phyloP scores from a whole-genome alignment of 2,797 vertebrate genomes.

The Falco cherrug region DNA sequence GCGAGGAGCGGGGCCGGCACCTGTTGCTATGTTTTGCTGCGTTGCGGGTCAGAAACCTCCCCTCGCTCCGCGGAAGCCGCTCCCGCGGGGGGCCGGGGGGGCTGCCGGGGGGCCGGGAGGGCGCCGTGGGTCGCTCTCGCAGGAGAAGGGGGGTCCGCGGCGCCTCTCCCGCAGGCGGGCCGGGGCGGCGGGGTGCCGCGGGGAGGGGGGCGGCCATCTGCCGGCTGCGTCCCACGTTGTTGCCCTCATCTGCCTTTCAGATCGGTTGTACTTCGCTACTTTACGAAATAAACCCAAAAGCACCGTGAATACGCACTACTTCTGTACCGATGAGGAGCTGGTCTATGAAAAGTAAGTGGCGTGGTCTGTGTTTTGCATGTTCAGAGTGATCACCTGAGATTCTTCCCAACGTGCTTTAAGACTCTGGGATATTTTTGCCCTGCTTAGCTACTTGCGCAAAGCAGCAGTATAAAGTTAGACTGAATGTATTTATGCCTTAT shows the following conservation, averaged over 20 bases:
- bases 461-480: background rate
- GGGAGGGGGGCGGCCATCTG: background rate
- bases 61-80: background rate
- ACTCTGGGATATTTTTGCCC: fast-evolving
- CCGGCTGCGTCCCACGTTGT: background rate
- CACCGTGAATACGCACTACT: constrained; percentile 95
- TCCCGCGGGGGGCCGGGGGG: background rate
- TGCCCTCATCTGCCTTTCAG: constrained; percentile 75
- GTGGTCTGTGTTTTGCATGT: fast-evolving
- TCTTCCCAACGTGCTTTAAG: fast-evolving
- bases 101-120: too few relatives aligned
- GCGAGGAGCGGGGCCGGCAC: background rate
- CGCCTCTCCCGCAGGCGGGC: background rate
- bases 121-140: background rate
- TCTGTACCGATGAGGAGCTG: constrained; percentile 95
- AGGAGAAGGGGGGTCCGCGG: background rate
- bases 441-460: fast-evolving
- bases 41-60: background rate
- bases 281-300: constrained; percentile 94
- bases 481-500: background rate
- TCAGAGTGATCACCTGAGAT: background rate
- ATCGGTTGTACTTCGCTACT: constrained; percentile 95
- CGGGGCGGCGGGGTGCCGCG: background rate
- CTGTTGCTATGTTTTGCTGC: constrained; percentile 10
- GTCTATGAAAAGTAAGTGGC: constrained; percentile 95